These are phyloP conservation scores for Monochamus saltuarius DNA, from an alignment of 1,140 invertebrate species.

Conservation along the genomic window DNA sequence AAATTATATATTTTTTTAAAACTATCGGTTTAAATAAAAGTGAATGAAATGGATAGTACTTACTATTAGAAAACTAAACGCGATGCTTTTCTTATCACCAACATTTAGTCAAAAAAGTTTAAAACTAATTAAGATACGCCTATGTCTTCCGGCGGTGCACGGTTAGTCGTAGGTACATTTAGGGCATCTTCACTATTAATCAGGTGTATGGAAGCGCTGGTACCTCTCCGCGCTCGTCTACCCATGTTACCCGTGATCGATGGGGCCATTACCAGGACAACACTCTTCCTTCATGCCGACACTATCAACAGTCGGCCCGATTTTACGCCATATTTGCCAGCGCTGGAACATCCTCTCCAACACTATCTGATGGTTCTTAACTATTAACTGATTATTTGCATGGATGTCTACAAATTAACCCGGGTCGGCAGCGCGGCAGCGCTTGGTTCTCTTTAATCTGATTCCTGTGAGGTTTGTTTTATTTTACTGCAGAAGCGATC, in stretches of 20 bases:
- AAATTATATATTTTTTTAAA: no score
- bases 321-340: constrained; percentile 31
- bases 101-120: no score
- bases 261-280: constrained; percentile 31
- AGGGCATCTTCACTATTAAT: constrained; percentile 31
- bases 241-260: constrained; percentile 35
- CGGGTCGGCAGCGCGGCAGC: background rate
- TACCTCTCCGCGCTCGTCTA: constrained; percentile 28
- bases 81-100: no score
- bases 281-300: constrained; percentile 28
- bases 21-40: no score
- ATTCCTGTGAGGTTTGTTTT: no score
- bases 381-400: constrained; percentile 19
- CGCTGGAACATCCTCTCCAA: constrained; percentile 5
- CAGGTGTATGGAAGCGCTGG: constrained; percentile 26
- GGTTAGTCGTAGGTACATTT: constrained; percentile 19
- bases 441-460: no score
- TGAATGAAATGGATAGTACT: no score
- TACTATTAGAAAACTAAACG: no score
- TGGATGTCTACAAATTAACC: constrained; percentile 15
- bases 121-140: no score
- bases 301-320: constrained; percentile 23
- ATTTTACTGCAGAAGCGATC: no score
- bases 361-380: constrained; percentile 19
- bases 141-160: background rate